Conservation (phyloP, 2,113 vertebrate species). For the Eonycteris spelaea region DNA sequence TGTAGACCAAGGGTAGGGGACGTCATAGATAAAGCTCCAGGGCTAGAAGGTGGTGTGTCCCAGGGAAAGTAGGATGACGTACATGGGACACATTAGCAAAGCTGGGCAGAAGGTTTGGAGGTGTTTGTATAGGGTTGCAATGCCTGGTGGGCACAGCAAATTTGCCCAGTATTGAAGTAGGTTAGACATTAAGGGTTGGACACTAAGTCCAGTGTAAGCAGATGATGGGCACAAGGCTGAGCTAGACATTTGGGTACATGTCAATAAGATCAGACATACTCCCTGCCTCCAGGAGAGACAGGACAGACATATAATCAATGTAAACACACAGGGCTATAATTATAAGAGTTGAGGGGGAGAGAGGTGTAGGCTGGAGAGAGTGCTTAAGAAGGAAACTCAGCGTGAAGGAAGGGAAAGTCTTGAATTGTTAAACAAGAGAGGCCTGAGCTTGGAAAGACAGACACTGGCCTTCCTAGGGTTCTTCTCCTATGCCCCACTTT, state of each 20-base stretch:
- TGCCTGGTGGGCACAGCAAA: not conserved
- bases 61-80: not conserved
- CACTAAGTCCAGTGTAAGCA: not conserved
- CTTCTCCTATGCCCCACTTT: not conserved
- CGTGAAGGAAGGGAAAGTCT: not conserved
- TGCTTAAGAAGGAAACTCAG: not conserved
- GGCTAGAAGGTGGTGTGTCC: not conserved
- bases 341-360: not conserved
- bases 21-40: not conserved
- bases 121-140: not conserved
- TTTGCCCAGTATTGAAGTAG: not conserved
- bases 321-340: conserved; percentile 58
- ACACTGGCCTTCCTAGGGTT: not conserved
- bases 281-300: conserved; percentile 39
- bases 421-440: not conserved
- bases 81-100: not conserved
- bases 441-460: not conserved
- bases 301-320: conserved; percentile 67
- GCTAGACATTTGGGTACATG: not conserved
- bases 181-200: not conserved
- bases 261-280: conserved; percentile 50
- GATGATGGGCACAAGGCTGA: not conserved
- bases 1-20: not conserved
- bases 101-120: not conserved
- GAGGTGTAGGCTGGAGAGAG: not conserved